Base-by-base conservation (phyloP, 2,888 invertebrate genomes). In the Coremacera marginata region DNA sequence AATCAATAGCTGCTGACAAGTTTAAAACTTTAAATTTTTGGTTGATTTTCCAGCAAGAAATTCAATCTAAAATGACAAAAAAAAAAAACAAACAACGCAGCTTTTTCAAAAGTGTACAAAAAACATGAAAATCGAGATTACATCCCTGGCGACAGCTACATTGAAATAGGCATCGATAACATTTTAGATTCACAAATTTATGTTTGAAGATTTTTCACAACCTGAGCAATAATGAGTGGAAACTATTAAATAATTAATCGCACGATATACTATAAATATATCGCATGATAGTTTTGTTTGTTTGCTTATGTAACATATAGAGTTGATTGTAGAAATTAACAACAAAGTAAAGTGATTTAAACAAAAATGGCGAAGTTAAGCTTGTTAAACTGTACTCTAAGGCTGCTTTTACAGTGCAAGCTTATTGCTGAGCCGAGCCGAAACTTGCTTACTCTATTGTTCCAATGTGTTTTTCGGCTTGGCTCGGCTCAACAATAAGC, bases 221-320 rank as follows among this genome's bases (percentile, higher is more conserved):
- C 89, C 89, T 89, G 89, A 89, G 89, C 87, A 86, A 62, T 63
- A 73, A 73, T 73, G 44, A 27, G 49, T 71, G 70, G 55, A 70
- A 70, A 67, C 44, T 68, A 51, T 16, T 68, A 49, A 68, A 68
- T 51, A 52, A 68, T 49, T 25, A 7, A 11, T 44, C 44, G 44
- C 14, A 44, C 44, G 44, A 44, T 37, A 8, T 37, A 37, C 37
- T 37, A 37, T 37, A 44, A 44, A 44, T 44, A 11, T 44, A 44
- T 44, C 44, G 44, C 14, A 44, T 44, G 44, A 44, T 44, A 44
- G 44, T 44, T 44, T 44, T 44, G 44, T 44, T 44, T 44, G 44
- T 3, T 44, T 44, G 44, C 44, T 44, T 44, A 44, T 44, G 44
- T 44, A 44, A 44, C 11, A 14, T 44, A 44, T 44, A 11, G 27